phyloP scores from a whole-genome alignment of 23 tunicate genomes.

The Trididemnum miniatum region DNA sequence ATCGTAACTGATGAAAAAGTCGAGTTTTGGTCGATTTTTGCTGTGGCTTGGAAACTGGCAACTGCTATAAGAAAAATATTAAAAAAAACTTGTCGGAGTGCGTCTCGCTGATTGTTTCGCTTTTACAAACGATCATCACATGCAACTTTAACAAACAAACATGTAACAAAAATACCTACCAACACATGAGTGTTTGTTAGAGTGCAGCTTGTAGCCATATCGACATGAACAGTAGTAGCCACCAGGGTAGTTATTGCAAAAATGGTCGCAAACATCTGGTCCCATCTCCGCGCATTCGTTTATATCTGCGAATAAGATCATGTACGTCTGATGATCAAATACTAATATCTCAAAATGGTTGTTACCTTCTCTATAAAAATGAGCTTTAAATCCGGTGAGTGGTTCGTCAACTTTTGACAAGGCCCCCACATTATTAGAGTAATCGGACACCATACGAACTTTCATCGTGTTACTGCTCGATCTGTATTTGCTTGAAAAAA shows the following conservation, averaged over 20 bases:
- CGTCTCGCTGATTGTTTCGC: too few relatives aligned
- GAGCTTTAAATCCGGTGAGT: constrained; percentile 56
- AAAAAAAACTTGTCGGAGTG: too few relatives aligned
- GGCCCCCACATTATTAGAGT: constrained; percentile 54
- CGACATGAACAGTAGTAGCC: constrained; percentile 65
- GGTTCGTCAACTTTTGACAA: not conserved
- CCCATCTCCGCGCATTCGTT: constrained; percentile 56
- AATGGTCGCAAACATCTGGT: constrained; percentile 54
- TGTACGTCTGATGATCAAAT: too few relatives aligned
- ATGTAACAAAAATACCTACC: too few relatives aligned
- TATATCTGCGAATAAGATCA: constrained; percentile 20
- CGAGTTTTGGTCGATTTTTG: too few relatives aligned
- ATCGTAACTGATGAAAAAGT: too few relatives aligned
- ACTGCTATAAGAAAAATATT: too few relatives aligned
- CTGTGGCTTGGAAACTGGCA: too few relatives aligned
- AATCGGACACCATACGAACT: constrained; percentile 52
- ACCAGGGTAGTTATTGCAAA: constrained; percentile 68
- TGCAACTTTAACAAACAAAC: too few relatives aligned
- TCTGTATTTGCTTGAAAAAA: constrained; percentile 17
- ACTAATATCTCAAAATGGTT: too few relatives aligned
- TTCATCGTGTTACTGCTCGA: constrained; percentile 38
- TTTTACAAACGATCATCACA: too few relatives aligned
- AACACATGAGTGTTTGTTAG: constrained; percentile 43
- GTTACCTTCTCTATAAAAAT: constrained; percentile 52
- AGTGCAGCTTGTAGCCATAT: constrained; percentile 50